Base-by-base conservation (phyloP, 1,140 invertebrate species). In the Scaptomyza montana region DNA sequence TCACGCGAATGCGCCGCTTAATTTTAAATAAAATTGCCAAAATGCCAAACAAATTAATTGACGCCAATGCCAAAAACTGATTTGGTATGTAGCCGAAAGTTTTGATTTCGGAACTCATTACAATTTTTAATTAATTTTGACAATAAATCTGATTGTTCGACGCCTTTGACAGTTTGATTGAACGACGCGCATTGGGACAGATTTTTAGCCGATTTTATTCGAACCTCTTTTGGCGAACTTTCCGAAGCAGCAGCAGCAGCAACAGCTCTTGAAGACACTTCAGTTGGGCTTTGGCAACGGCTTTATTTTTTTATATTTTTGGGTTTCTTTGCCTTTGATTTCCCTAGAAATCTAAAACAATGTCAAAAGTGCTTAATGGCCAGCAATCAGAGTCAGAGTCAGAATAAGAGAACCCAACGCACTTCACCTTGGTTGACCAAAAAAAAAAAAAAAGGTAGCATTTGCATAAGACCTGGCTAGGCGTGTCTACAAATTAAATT, bases 41-140 rank as follows among this genome's bases (percentile, higher is more conserved):
- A 86, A 82, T 67, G 65, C 82, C 82, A 73, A 73, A 86, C 71
- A 87, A 81, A 85, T 85, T 81, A 85, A 85, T 87, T 85, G 81
- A 67, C 59, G 61, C 46, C 73, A 67, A 75, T 74, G 82, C 73
- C 45, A 46, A 78, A 36, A 36, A 36, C 33, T 9, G 33, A 36
- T 36, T 78, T 70, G 68, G 65, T 81, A 77, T 62, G 63, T 63
- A 74, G 33, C 33, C 1, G 33, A 36, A 36, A 36, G 33, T 66
- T 72, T 66, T 59, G 76, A 77, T 77, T 71, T 36, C 57, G 30
- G 53, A 81, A 61, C 82, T 87, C 75, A 86, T 86, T 87, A 86
- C 82, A 89, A 86, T 87, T 86, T 86, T 86, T 86, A 86, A 86
- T 86, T 86, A 86, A 86, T 86, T 87, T 86, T 86, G 78, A 81